Evolutionary conservation across 2,113 vertebrate species (phyloP).

Genomic region (Empidonax alnorum): DNA sequence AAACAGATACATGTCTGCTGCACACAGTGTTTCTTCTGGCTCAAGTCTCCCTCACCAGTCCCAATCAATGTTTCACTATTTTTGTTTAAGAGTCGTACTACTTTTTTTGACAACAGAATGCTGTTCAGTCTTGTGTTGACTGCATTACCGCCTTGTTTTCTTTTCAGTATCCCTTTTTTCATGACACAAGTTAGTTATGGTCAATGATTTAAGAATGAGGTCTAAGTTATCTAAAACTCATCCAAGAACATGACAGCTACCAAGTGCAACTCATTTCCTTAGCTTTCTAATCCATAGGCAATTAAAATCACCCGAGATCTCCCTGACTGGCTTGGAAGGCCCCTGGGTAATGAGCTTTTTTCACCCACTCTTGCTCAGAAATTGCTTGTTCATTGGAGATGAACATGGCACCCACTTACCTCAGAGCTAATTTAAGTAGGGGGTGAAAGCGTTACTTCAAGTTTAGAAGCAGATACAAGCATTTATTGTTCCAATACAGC

Average conservation of each 20-base stretch:
- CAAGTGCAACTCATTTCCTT: neutral
- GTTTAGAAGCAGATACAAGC: neutral
- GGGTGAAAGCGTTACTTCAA: neutral
- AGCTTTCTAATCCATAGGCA: neutral
- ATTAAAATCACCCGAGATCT: neutral
- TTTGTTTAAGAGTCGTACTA: neutral
- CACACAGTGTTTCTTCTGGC: neutral
- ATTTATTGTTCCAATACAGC: neutral
- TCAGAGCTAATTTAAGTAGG: neutral
- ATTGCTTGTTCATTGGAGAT: neutral
- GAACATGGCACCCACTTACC: accelerated
- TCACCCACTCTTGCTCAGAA: neutral
- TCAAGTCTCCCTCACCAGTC: neutral
- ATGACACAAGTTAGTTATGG: neutral
- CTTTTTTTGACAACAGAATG: neutral
- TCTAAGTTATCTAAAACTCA: neutral
- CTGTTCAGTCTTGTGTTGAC: neutral
- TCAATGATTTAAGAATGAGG: neutral
- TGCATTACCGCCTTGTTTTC: neutral
- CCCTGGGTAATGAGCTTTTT: neutral
- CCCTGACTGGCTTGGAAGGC: neutral
- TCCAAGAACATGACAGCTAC: neutral
- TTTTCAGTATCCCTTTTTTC: neutral
- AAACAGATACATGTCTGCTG: neutral
- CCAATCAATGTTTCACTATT: neutral